A percentile compares a stretch with the other conserved stretches of the same genome.
These are phyloP conservation scores for Crocuta crocuta DNA, from an alignment of 2,113 vertebrate species.

Conservation along the genomic window DNA sequence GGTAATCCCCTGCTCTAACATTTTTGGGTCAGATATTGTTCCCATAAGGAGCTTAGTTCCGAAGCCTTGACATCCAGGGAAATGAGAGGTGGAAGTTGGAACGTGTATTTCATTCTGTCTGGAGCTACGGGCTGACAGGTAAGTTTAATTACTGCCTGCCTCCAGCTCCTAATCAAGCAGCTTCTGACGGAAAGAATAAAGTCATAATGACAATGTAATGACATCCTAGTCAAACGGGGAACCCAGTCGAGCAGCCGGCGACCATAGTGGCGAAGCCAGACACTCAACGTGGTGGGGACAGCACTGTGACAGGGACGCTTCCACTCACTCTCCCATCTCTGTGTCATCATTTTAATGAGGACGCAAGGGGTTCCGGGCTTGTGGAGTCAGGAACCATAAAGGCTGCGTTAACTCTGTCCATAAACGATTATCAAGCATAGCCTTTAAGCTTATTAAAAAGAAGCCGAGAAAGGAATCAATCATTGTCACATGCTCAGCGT, in stretches of 20 bases:
- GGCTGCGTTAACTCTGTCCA: neutral
- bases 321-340: neutral
- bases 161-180: neutral
- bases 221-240: neutral
- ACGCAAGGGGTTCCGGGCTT: too few relatives aligned
- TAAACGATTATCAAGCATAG: neutral
- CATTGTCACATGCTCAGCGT: slow-evolving; percentile 52
- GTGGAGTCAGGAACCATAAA: neutral
- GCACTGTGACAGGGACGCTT: neutral
- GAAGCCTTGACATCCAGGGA: slow-evolving; percentile 16
- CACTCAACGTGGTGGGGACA: neutral
- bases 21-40: slow-evolving; percentile 51
- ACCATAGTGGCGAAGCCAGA: neutral
- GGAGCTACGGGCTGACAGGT: slow-evolving; percentile 32
- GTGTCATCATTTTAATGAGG: neutral
- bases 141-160: slow-evolving; percentile 46
- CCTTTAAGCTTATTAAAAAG: slow-evolving; percentile 46
- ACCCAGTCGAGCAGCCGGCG: neutral
- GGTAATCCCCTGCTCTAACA: slow-evolving; percentile 47
- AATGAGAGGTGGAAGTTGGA: neutral
- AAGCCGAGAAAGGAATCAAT: slow-evolving; percentile 45
- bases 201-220: neutral
- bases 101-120: neutral
- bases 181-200: neutral
- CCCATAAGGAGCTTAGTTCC: slow-evolving; percentile 43